Conservation (phyloP, 2,113 vertebrate species). For the Lynx canadensis region DNA sequence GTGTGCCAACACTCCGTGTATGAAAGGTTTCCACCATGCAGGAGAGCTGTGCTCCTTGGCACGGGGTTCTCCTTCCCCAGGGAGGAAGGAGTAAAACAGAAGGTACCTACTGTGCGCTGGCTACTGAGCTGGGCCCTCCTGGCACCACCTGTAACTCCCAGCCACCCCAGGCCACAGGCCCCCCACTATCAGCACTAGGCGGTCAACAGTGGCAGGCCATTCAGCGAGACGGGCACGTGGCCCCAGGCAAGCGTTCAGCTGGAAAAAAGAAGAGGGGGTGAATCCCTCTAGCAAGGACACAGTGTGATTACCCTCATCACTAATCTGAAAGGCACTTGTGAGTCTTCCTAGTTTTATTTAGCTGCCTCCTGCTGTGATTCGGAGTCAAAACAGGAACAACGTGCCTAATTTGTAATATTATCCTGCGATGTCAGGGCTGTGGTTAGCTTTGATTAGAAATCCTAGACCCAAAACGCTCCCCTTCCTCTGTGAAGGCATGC, state of each 20-base stretch:
- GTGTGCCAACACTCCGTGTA: no score
- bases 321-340: constrained; percentile 54
- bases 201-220: not conserved
- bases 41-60: not conserved
- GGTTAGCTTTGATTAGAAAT: constrained; percentile 70
- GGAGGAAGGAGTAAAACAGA: not conserved
- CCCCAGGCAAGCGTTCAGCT: not conserved
- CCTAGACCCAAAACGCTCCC: not conserved
- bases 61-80: not conserved
- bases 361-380: constrained; percentile 36
- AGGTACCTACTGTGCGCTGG: not conserved
- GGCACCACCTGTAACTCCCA: not conserved
- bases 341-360: constrained; percentile 50
- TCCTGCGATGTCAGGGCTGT: constrained; percentile 66
- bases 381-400: constrained; percentile 69
- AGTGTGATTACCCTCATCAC: not conserved
- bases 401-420: constrained; percentile 70
- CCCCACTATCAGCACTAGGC: not conserved
- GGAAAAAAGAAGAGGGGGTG: not conserved
- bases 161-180: accelerated
- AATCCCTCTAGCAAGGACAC: constrained; percentile 38
- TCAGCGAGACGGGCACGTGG: not conserved
- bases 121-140: not conserved
- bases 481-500: not conserved
- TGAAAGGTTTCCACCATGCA: not conserved